These are phyloP conservation scores for Cephalopachus bancanus DNA, from an alignment of 2,797 vertebrate species.

Conservation along the genomic window DNA sequence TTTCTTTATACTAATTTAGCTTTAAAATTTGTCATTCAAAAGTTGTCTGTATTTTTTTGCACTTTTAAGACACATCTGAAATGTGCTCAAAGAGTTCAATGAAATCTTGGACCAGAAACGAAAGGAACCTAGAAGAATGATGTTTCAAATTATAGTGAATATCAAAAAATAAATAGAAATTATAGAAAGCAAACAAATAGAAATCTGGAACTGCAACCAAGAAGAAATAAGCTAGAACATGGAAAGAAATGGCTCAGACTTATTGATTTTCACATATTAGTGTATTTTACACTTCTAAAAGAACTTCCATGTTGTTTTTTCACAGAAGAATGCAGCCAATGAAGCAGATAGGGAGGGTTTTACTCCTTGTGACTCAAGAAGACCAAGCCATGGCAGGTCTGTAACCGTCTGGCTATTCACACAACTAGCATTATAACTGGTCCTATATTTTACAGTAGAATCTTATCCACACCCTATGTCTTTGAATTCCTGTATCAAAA, in stretches of 20 bases:
- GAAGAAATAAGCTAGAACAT: neutral
- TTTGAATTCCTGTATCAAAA: neutral
- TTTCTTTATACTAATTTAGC: neutral
- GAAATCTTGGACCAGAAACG: neutral
- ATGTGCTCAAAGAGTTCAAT: neutral
- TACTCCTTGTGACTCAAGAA: neutral
- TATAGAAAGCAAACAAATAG: neutral
- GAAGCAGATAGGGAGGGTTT: neutral
- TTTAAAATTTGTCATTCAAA: neutral
- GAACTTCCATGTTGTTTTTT: neutral
- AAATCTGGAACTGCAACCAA: neutral
- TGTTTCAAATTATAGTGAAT: neutral
- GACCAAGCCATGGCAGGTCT: neutral
- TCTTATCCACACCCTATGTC: neutral
- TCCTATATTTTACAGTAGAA: neutral
- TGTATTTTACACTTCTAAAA: neutral
- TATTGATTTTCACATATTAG: neutral
- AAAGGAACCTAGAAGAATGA: neutral
- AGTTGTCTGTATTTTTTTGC: neutral
- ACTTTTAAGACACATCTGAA: neutral
- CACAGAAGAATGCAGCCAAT: neutral
- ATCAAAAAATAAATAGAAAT: neutral
- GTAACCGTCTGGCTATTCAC: neutral
- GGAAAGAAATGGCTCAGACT: neutral
- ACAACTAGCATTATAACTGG: neutral